Percentiles rank a stretch among this genome's conserved stretches.
phyloP scores from a whole-genome alignment of 2,113 vertebrate species.

The Toxotes jaculatrix region DNA sequence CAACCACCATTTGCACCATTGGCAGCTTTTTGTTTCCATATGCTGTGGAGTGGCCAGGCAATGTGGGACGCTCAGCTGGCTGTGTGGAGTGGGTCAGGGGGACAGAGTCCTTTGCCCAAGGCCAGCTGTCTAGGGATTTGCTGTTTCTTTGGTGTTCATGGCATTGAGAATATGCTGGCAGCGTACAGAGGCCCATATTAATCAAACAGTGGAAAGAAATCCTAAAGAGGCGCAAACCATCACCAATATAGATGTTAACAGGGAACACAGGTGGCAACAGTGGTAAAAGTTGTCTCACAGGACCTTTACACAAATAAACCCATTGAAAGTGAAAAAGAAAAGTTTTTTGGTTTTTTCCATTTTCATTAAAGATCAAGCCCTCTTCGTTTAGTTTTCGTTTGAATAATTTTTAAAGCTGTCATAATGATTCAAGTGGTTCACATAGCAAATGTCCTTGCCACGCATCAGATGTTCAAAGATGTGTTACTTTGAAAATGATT shows the following conservation, averaged over 20 bases:
- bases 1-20: constrained; percentile 76
- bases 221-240: constrained; percentile 14
- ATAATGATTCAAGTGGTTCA: neutral
- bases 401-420: neutral
- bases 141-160: constrained; percentile 57
- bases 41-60: constrained; percentile 71
- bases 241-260: neutral
- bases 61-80: constrained; percentile 74
- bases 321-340: constrained; percentile 1
- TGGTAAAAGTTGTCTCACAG: neutral
- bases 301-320: neutral
- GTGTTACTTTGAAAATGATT: neutral
- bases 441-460: constrained; percentile 18
- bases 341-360: neutral
- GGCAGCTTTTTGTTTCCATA: constrained; percentile 80
- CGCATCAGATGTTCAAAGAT: neutral
- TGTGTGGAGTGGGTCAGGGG: constrained; percentile 57
- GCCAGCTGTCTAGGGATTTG: constrained; percentile 50
- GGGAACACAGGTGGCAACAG: neutral
- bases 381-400: constrained; percentile 12
- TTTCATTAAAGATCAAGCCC: neutral
- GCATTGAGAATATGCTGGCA: constrained; percentile 26
- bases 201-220: constrained; percentile 15
- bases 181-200: constrained; percentile 1
- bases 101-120: constrained; percentile 49